Conservation (phyloP, 2,113 vertebrate species). For the Pavo muticus region DNA sequence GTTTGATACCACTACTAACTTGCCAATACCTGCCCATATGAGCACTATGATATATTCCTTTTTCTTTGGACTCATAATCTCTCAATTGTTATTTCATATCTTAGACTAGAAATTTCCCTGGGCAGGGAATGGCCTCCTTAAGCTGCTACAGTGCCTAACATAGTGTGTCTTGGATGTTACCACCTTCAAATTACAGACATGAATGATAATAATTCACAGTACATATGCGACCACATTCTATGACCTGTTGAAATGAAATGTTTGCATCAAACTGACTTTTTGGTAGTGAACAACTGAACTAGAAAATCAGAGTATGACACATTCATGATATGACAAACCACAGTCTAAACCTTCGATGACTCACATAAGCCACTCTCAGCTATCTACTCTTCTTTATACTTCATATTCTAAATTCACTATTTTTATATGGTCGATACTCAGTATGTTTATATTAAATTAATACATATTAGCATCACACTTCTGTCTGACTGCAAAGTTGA, state of each 20-base stretch:
- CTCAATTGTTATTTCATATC: not conserved
- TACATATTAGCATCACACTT: not conserved
- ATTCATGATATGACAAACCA: not conserved
- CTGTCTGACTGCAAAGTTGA: not conserved
- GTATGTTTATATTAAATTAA: not conserved
- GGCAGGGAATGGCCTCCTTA: not conserved
- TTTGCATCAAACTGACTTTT: not conserved
- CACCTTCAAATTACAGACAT: not conserved
- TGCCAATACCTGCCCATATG: not conserved
- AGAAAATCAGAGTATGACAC: constrained; percentile 2
- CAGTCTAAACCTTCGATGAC: not conserved
- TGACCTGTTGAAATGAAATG: not conserved
- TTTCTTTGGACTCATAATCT: not conserved
- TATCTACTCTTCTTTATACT: not conserved
- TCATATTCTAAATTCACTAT: not conserved
- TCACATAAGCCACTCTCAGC: not conserved
- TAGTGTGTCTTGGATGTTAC: not conserved
- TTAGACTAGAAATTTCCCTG: not conserved
- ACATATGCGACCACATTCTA: not conserved
- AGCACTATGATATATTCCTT: not conserved
- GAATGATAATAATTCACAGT: not conserved
- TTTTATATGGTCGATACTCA: not conserved
- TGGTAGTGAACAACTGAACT: not conserved
- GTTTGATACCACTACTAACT: not conserved
- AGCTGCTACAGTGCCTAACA: not conserved